Base-by-base conservation (phyloP, 2,113 vertebrate species). In the Pomatorhinus ruficollis region DNA sequence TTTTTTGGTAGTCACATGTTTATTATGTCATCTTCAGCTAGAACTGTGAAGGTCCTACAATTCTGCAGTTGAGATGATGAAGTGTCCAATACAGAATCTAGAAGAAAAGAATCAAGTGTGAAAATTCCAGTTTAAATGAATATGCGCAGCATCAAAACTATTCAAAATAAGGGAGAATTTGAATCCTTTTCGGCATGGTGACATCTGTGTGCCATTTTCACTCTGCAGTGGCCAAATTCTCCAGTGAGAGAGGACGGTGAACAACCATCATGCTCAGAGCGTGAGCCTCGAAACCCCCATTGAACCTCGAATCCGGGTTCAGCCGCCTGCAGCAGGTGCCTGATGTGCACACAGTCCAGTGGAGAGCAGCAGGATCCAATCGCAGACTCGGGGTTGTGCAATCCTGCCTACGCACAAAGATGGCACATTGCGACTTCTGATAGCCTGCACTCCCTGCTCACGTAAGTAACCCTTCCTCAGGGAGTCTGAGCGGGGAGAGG, bases 91-190 rank as follows among this genome's bases (percentile, higher is more conserved):
- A 39, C 1, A 7, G 18, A 21, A 69, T 42, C 21, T 37, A 56
- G 30, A 92, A 88, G 27, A 72, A 88, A 83, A 45, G 40, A 54
- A 24, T 19, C 16, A 19, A 18, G 11, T 56, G 4, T 74, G 33
- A 75, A 88, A 86, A 79, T 2, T 56, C 33, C 30, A 45, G 24
- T 83, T 95, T 68, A 56, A 64, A 63, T 14, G 12, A 25, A 17
- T 44, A 30, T 9, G 19, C 0, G 0, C 49, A 80, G 6, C 44
- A 44, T 8, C 1, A 1, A 56, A 75, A 9, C 42, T 42, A 23
- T 33, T 56, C 14, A 37, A 44, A 60, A 15, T 21, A 30, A 68
- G 37, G 13, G 10, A 70, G 17, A 57, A 63, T 89, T 12, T 31
- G 6, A 47, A 86, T 83, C 42, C 20, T 9, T 81, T 94, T 57